phyloP scores from a whole-genome alignment of 2,888 invertebrate species.

The Prosapia bicincta region DNA sequence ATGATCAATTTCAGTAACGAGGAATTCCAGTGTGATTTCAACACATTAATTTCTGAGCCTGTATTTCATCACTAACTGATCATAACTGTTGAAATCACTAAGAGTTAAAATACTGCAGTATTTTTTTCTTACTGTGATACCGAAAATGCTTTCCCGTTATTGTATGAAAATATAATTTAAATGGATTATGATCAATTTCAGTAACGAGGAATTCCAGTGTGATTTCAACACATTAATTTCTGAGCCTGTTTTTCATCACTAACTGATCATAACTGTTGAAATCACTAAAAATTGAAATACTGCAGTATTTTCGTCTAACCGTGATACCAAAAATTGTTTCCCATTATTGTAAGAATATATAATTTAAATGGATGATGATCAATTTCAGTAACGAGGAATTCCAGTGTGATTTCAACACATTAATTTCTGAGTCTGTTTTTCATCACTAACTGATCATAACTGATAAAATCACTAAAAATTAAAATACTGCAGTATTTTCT shows the following conservation, averaged over 20 bases:
- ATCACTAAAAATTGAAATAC: too few relatives aligned
- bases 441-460: background rate
- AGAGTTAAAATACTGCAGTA: too few relatives aligned
- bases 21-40: background rate
- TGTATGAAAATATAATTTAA: too few relatives aligned
- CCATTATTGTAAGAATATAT: too few relatives aligned
- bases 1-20: background rate
- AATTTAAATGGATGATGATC: too few relatives aligned
- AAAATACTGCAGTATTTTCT: too few relatives aligned
- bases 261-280: background rate
- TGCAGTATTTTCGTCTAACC: too few relatives aligned
- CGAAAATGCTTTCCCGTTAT: too few relatives aligned
- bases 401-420: background rate
- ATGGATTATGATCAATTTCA: background rate
- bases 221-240: background rate
- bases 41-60: background rate
- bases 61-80: background rate
- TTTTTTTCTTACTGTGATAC: too few relatives aligned
- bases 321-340: too few relatives aligned
- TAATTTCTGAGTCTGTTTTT: background rate
- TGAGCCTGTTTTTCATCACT: background rate
- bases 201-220: slow-evolving; percentile 1
- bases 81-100: too few relatives aligned
- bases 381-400: background rate
- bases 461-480: too few relatives aligned